These are phyloP conservation scores for Pseudotriccus pelzelni DNA, from an alignment of 2,797 vertebrate species.

Conservation along the genomic window DNA sequence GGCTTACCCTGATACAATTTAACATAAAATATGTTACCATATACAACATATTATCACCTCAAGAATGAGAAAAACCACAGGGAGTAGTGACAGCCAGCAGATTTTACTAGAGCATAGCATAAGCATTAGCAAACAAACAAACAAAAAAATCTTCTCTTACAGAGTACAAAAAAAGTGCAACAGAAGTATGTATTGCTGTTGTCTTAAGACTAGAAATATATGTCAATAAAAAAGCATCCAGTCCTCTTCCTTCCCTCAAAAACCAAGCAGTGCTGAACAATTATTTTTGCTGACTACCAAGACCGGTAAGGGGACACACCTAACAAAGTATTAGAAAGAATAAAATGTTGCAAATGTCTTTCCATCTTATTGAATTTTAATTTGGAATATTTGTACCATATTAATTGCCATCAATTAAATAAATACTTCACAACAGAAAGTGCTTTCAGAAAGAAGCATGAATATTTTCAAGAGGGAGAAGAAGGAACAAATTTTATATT, in stretches of 20 bases:
- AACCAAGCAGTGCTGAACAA: background rate
- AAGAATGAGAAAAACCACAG: background rate
- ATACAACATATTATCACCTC: background rate
- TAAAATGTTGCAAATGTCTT: background rate
- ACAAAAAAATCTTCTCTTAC: background rate
- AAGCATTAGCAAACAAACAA: background rate
- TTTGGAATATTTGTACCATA: background rate
- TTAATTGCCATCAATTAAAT: background rate
- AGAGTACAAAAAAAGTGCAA: background rate
- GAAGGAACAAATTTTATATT: background rate
- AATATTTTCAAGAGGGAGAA: background rate
- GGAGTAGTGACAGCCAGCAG: background rate
- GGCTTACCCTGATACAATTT: background rate
- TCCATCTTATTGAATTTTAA: background rate
- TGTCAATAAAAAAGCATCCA: background rate
- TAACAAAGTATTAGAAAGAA: background rate
- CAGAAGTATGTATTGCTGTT: background rate
- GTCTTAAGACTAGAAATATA: background rate
- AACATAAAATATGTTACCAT: background rate
- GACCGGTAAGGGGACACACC: background rate
- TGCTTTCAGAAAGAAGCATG: background rate
- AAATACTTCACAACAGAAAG: background rate
- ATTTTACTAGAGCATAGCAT: background rate
- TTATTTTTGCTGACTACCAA: background rate
- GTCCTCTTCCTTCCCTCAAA: background rate